Percentiles rank a stretch among this genome's conserved stretches.
phyloP scores from a whole-genome alignment of 2,113 vertebrate species.

The Microcebus griseorufus region DNA sequence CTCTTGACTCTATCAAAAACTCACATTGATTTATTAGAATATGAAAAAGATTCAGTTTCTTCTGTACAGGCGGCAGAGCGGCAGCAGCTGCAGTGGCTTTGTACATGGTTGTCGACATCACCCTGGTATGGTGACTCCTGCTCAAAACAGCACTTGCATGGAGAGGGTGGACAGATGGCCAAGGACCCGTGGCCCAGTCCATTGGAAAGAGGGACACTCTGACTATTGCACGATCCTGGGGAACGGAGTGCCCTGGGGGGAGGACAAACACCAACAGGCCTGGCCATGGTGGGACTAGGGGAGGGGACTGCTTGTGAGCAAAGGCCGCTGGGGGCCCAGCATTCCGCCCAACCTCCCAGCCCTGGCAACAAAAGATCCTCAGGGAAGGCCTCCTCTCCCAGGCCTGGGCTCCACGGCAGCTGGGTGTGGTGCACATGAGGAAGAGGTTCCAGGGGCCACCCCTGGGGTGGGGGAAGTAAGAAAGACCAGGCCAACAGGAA shows the following conservation, averaged over 20 bases:
- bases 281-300: background rate
- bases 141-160: constrained; percentile 77
- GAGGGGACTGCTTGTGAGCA: background rate
- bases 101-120: constrained; percentile 62
- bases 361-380: background rate
- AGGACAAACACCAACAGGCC: background rate
- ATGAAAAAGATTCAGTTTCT: constrained; percentile 87
- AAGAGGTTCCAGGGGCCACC: background rate
- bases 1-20: constrained; percentile 81
- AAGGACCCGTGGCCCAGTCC: background rate
- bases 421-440: background rate
- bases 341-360: background rate
- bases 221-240: constrained; percentile 75
- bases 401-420: constrained; percentile 20
- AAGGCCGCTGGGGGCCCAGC: constrained; percentile 39
- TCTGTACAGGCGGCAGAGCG: constrained; percentile 80
- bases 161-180: background rate
- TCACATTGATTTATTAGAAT: constrained; percentile 89
- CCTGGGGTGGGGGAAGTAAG: background rate
- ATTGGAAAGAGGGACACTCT: constrained; percentile 48
- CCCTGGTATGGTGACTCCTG: constrained; percentile 77
- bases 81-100: constrained; percentile 67
- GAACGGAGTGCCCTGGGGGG: background rate
- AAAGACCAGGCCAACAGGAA: constrained; percentile 1
- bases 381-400: background rate